Evolutionary conservation across 2,888 invertebrate species (phyloP).

Genomic region (Dichetophora obliterata): DNA sequence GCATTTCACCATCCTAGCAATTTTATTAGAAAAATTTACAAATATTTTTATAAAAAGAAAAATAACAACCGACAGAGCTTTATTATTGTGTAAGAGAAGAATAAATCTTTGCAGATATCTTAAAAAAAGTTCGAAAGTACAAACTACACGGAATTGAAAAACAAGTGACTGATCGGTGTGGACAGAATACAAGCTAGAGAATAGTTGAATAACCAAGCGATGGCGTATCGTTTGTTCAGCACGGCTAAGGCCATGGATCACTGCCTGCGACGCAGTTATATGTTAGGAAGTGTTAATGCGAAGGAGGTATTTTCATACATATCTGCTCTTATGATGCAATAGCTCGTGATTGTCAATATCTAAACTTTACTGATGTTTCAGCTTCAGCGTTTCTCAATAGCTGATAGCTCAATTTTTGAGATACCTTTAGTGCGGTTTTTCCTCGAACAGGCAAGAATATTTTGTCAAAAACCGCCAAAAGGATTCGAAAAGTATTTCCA

Average conservation of each 20-base stretch:
- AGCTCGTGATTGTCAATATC: background rate
- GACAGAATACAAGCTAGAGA: background rate
- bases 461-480: conserved; percentile 88
- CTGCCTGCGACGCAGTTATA: conserved; percentile 63
- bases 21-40: background rate
- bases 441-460: conserved; percentile 64
- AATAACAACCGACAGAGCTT: background rate
- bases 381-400: conserved; percentile 44
- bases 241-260: conserved; percentile 74
- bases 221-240: conserved; percentile 76
- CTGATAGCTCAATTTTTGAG: conserved; percentile 47
- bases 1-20: conserved; percentile 23
- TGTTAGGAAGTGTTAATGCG: conserved; percentile 67
- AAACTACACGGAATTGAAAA: background rate
- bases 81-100: background rate
- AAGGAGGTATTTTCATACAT: conserved; percentile 61
- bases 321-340: background rate
- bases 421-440: conserved; percentile 59
- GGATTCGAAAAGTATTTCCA: conserved; percentile 95
- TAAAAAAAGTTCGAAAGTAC: background rate
- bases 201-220: conserved; percentile 54
- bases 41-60: background rate
- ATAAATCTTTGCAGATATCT: background rate
- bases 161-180: background rate
- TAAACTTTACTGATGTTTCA: conserved; percentile 9